These are phyloP conservation scores for Luperina nickerlii DNA, from an alignment of 2,888 invertebrate genomes.

Conservation along the genomic window DNA sequence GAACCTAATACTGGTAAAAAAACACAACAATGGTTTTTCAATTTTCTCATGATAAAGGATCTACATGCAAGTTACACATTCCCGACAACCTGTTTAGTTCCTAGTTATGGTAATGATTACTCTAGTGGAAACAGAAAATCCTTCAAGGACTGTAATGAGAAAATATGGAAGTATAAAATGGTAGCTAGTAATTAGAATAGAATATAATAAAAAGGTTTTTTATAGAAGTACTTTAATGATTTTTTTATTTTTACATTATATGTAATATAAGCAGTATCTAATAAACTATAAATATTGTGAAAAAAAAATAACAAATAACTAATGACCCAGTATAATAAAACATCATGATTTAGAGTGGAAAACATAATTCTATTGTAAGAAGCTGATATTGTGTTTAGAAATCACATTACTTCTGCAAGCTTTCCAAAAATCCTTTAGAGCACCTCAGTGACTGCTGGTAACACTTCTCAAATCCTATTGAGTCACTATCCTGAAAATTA, in stretches of 20 bases:
- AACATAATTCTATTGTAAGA: background rate
- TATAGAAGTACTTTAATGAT: background rate
- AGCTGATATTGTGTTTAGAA: background rate
- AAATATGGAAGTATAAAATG: background rate
- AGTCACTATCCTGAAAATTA: conserved; percentile 81
- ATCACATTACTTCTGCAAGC: conserved; percentile 39
- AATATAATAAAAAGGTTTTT: background rate
- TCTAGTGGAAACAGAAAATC: background rate
- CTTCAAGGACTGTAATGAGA: background rate
- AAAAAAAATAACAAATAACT: background rate
- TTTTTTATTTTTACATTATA: background rate
- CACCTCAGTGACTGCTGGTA: conserved; percentile 86
- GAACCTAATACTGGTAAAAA: conserved; percentile 64
- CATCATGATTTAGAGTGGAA: conserved; percentile 3
- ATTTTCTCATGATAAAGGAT: conserved; percentile 73
- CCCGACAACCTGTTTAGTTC: conserved; percentile 72
- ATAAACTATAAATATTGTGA: background rate
- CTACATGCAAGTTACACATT: conserved; percentile 69
- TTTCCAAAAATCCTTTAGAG: conserved; percentile 83
- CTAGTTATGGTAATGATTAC: conserved; percentile 22
- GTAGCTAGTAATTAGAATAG: background rate
- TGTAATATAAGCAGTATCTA: background rate
- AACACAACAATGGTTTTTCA: conserved; percentile 75
- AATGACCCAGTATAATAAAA: background rate
- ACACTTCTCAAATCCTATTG: conserved; percentile 85